Evolutionary conservation across 2,888 invertebrate genomes (phyloP).

Genomic region (Nemotelus pantherinus): DNA sequence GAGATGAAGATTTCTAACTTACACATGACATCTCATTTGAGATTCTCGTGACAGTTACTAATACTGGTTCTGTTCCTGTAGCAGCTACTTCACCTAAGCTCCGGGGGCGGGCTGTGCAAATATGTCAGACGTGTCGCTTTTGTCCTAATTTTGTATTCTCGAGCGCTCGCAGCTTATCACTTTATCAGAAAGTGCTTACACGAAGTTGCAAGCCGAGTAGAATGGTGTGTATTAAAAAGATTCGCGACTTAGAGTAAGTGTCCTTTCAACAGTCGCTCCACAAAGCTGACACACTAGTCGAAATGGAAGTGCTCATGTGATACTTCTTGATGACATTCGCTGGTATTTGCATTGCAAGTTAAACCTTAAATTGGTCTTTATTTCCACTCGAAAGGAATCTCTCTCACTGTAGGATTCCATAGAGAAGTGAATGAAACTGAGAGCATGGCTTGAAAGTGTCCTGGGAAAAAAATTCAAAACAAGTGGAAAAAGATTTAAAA

Average conservation of each 20-base stretch:
- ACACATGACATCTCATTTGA: too few relatives aligned
- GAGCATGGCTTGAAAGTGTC: not conserved
- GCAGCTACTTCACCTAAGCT: too few relatives aligned
- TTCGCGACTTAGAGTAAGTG: constrained; percentile 32
- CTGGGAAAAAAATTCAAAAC: too few relatives aligned
- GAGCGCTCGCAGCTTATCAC: constrained; percentile 29
- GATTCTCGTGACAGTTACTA: too few relatives aligned
- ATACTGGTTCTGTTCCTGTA: too few relatives aligned
- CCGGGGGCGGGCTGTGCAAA: not conserved
- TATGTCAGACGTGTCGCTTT: constrained; percentile 25
- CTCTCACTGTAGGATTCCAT: not conserved
- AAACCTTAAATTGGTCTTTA: constrained; percentile 4
- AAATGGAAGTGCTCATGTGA: not conserved
- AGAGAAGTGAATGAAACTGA: not conserved
- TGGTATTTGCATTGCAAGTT: constrained; percentile 29
- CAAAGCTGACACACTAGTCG: not conserved
- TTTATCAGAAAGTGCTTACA: constrained; percentile 39
- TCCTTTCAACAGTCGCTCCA: constrained; percentile 27
- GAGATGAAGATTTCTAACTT: too few relatives aligned
- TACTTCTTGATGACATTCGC: not conserved
- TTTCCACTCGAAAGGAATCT: not conserved
- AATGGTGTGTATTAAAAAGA: constrained; percentile 37
- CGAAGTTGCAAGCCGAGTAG: constrained; percentile 19
- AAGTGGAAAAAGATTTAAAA: too few relatives aligned
- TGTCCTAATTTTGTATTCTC: constrained; percentile 26